A percentile compares a stretch with the other conserved stretches of the same genome.
Evolutionary conservation across 2,113 vertebrate species (phyloP).

Genomic region (Misgurnus anguillicaudatus): DNA sequence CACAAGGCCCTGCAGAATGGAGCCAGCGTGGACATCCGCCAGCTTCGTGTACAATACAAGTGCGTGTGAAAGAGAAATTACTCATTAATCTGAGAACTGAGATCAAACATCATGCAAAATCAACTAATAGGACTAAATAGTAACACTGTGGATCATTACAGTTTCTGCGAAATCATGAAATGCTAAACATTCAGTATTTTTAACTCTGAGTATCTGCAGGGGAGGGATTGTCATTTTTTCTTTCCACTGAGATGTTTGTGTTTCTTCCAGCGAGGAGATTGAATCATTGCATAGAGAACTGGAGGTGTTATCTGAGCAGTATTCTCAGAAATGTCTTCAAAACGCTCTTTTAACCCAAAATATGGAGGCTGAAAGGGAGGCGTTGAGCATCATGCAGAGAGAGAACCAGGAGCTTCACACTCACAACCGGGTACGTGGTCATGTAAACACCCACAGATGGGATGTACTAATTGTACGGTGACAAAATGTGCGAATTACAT

Average conservation of each 20-base stretch:
- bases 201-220: no score
- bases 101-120: neutral
- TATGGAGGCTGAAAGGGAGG: slow-evolving; percentile 85
- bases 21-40: slow-evolving; percentile 79
- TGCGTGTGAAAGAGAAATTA: slow-evolving; percentile 64
- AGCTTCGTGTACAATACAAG: slow-evolving; percentile 82
- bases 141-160: neutral
- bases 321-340: slow-evolving; percentile 93
- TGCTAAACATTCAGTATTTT: neutral
- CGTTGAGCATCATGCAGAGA: slow-evolving; percentile 81
- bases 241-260: neutral
- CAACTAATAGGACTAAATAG: neutral
- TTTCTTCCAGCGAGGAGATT: slow-evolving; percentile 81
- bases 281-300: slow-evolving; percentile 88
- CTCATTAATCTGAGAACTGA: neutral
- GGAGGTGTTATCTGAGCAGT: slow-evolving; percentile 89
- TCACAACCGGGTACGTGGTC: slow-evolving; percentile 81
- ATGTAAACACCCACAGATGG: neutral
- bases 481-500: no score
- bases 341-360: slow-evolving; percentile 86
- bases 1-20: slow-evolving; percentile 81
- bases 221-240: neutral
- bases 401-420: slow-evolving; percentile 89
- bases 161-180: no score
- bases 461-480: neutral